phyloP scores from a whole-genome alignment of 2,888 invertebrate genomes.

The Myathropa florea region DNA sequence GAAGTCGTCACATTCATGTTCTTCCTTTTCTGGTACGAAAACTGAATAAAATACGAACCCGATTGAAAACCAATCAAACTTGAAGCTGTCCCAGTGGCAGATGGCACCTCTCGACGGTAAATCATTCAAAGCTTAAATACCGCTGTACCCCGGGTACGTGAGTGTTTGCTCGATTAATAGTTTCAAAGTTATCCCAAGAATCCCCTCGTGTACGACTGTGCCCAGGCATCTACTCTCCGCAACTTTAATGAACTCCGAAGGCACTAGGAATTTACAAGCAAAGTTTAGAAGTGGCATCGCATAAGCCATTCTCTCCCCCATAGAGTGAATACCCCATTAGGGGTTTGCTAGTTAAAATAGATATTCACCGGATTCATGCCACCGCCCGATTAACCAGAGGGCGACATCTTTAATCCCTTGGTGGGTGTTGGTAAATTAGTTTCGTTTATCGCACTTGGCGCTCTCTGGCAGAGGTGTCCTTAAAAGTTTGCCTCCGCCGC shows the following conservation, averaged over 20 bases:
- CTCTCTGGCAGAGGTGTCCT: neutral
- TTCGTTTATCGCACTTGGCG: constrained; percentile 14
- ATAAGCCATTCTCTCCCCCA: neutral
- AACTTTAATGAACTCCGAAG: neutral
- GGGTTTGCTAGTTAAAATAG: neutral
- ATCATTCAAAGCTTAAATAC: neutral
- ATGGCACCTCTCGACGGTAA: neutral
- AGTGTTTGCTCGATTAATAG: neutral
- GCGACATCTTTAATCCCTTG: neutral
- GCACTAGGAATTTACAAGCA: neutral
- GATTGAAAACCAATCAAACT: neutral
- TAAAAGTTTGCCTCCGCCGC: neutral
- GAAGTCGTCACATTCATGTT: no score
- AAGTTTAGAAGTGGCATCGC: neutral
- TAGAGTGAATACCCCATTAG: neutral
- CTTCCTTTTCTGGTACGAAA: neutral
- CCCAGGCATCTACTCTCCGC: neutral
- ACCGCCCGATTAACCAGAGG: neutral
- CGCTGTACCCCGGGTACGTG: neutral
- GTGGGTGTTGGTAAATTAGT: constrained; percentile 5
- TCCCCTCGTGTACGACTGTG: neutral
- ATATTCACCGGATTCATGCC: neutral
- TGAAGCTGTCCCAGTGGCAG: neutral
- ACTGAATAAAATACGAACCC: neutral
- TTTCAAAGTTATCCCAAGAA: neutral